A percentile compares a stretch with the other conserved stretches of the same genome.
Conservation (phyloP, 2,113 vertebrate genomes). For the Suricata suricatta region DNA sequence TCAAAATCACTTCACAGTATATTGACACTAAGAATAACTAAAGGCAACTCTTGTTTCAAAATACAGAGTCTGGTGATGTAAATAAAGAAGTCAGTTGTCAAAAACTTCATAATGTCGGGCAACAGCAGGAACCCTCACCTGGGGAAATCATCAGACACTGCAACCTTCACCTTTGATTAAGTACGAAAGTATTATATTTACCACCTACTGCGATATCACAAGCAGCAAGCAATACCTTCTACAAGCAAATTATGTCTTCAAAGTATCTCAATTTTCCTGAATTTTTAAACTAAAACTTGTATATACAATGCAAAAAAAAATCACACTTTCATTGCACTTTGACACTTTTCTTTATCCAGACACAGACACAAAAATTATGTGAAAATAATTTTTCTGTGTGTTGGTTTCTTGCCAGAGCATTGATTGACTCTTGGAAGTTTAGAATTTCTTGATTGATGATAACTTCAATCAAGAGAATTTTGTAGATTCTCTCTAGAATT, state of each 20-base stretch:
- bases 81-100: slow-evolving; percentile 1
- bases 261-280: background rate
- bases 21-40: background rate
- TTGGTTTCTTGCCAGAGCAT: background rate
- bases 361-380: background rate
- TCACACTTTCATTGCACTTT: background rate
- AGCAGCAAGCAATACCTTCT: background rate
- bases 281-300: background rate
- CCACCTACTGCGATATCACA: background rate
- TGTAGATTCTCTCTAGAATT: background rate
- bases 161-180: background rate
- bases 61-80: background rate
- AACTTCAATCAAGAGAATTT: background rate
- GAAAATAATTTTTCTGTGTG: background rate
- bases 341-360: background rate
- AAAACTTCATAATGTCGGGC: background rate
- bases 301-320: background rate
- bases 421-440: background rate
- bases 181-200: background rate
- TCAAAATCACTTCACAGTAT: background rate
- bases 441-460: background rate
- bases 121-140: background rate
- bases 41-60: background rate
- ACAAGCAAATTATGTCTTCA: background rate
- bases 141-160: background rate